Conservation (phyloP, 2,113 vertebrate genomes). For the Amazona guildingii region DNA sequence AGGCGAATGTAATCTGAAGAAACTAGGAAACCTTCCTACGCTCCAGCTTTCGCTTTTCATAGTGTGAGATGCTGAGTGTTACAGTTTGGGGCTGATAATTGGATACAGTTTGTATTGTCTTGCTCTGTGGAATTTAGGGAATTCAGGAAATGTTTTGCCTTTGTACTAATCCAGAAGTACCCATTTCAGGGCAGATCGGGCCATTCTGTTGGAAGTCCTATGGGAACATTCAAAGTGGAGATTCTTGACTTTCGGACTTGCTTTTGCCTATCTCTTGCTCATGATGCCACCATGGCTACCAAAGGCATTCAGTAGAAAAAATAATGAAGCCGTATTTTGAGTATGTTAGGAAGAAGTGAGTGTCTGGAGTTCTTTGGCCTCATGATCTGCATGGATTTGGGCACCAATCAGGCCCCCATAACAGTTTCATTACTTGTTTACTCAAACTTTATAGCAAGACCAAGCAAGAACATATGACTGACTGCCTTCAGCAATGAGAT, state of each 20-base stretch:
- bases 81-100: neutral
- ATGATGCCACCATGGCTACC: neutral
- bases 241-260: neutral
- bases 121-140: neutral
- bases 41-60: neutral
- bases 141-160: neutral
- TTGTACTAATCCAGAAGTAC: neutral
- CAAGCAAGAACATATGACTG: neutral
- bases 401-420: neutral
- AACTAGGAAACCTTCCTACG: conserved; percentile 7
- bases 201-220: neutral
- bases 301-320: neutral
- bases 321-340: neutral
- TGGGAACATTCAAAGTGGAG: neutral
- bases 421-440: neutral
- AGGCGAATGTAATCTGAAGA: neutral
- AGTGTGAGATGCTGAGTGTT: neutral
- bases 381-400: neutral
- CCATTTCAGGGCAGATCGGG: neutral
- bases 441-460: neutral
- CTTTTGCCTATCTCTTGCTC: neutral
- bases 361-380: neutral
- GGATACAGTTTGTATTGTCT: neutral
- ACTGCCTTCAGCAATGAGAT: neutral
- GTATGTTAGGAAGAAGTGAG: neutral